These are phyloP conservation scores for Benthosema pterotum DNA, from an alignment of 2,797 vertebrate genomes.

Conservation along the genomic window DNA sequence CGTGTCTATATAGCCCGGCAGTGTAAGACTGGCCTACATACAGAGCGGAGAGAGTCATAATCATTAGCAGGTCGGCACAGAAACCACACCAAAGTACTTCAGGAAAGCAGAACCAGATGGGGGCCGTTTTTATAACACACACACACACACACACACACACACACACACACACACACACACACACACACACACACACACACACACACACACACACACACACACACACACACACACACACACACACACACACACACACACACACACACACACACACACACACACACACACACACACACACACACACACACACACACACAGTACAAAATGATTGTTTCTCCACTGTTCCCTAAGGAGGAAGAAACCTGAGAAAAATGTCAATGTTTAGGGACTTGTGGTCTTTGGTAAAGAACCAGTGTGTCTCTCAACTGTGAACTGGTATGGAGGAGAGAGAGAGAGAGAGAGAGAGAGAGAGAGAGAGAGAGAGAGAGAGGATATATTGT, in stretches of 20 bases:
- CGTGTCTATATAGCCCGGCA: neutral
- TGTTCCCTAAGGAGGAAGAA: conserved; percentile 46
- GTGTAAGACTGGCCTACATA: conserved; percentile 47
- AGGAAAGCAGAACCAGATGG: conserved; percentile 68
- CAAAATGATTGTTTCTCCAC: conserved; percentile 1
- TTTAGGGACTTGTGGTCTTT: conserved; percentile 36
- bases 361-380: conserved; percentile 63
- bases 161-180: neutral
- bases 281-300: neutral
- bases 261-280: neutral
- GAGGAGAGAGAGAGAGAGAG: neutral
- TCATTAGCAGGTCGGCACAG: conserved; percentile 47
- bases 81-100: conserved; percentile 62
- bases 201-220: neutral
- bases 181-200: neutral
- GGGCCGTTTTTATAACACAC: conserved; percentile 36
- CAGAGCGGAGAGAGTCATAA: conserved; percentile 52
- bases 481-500: neutral
- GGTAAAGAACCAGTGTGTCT: conserved; percentile 24
- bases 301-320: neutral
- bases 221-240: conserved; percentile 16
- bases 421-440: conserved; percentile 8
- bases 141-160: neutral
- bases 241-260: conserved; percentile 3
- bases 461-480: neutral